Evolutionary conservation across 2,113 vertebrate species (phyloP), one percentile per base, ranked within the genome.

Genomic region (Acanthisitta chloris): DNA sequence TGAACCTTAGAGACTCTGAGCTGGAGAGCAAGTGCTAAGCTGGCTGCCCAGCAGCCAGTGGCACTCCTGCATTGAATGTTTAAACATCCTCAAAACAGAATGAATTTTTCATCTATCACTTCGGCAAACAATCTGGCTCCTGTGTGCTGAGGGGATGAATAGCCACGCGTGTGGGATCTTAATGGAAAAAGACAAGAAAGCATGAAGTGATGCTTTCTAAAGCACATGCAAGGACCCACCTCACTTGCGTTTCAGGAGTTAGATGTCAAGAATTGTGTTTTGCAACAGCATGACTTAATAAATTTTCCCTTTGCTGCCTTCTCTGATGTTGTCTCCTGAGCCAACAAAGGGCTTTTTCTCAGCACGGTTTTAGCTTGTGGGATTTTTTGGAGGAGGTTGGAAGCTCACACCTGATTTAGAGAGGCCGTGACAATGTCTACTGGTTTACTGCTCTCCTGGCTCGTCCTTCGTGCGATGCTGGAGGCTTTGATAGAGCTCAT

Each of bases 41-140:
- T n/a, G 88, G 77, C 74, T 92, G 34, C 90, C 66, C 92, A 59
- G 95, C 93, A 91, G 94, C 90, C 93, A 36, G 94, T 43, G 93
- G 36, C 80, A 14, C 77, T 93, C 95, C 96, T 36, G 88, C 90
- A 55, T 7, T 94, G 97, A 97, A 96, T 97, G 91, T 97, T 96
- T 93, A 94, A 97, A 93, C 90, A 93, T 94, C 83, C 85, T 74
- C 92, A 43, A 94, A 97, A 85, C 78, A 87, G 90, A 94, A 97
- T 96, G 91, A 95, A 93, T 97, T 97, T 97, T 97, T 97, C 90
- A 96, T 96, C 94, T 89, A 93, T 94, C 95, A 91, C 91, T 96
- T 94, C 2, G 4, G 92, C 93, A 96, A 96, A 96, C 96, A 96
- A 90, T 94, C 93, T 95, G 97, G 93, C 93, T 94, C 86, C 94